Base-by-base conservation (phyloP, 2,888 invertebrate species). In the Linnaemya vulpina region DNA sequence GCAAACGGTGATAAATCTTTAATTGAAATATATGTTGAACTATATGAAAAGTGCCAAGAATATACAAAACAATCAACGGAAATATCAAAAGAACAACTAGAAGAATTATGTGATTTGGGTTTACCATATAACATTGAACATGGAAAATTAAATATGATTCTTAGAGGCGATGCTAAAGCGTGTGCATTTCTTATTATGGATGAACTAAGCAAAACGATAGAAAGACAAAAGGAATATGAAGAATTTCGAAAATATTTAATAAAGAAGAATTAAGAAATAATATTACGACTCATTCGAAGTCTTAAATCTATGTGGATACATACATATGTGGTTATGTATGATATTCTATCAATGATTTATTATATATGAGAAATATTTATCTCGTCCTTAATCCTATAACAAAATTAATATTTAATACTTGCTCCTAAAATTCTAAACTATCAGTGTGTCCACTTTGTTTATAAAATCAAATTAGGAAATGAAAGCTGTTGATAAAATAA, bases 61-160 rank as follows among this genome's bases (percentile, higher is more conserved):
- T 65, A 65, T 65, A 58, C 51, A 8, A 55, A 76, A 55, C 38
- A 65, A 40, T 65, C 76, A 13, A 1, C 15, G 1, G n/a, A 35
- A 40, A 63, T 82, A 46, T 38, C 82, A 7, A 49, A 58, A 76
- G 30, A 58, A 49, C 58, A 76, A 40, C 76, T 82, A 30, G 65
- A 76, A 22, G 76, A 82, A 35, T 62, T 82, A 15, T 82, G 82
- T 58, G 76, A 82, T 22, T 49, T 82, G 25, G 82, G 82, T 4
- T 22, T 82, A 20, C 76, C 82, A 22, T 71, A 71, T 11, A 71
- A 82, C 10, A 76, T 82, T 46, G 82, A 82, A 65, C 9, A 51
- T 40, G 82, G 71, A n/a, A 82, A 82, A 62, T 58, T 76, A 40
- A 63, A 82, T 30, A 70, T 82, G 63, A 76, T 82, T n/a, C 40